These are phyloP conservation scores for Gallinago stenura DNA, from an alignment of 2,797 vertebrate species.

Conservation along the genomic window DNA sequence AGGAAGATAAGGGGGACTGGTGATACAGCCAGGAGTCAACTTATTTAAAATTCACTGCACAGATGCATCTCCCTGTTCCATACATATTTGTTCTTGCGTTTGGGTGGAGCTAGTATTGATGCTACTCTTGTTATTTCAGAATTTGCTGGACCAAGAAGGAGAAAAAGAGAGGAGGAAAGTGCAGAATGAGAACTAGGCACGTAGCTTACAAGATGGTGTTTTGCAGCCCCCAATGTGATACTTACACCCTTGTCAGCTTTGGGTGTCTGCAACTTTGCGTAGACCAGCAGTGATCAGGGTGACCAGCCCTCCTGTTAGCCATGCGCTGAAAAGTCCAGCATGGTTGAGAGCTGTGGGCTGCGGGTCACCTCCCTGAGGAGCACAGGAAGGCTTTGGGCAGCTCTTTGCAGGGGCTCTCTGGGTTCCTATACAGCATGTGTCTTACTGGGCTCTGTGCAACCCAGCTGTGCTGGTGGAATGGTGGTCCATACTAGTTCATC, in stretches of 20 bases:
- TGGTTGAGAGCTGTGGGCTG: not conserved
- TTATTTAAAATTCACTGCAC: not conserved
- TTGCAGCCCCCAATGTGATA: not conserved
- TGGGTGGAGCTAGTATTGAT: not conserved
- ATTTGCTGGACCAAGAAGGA: not conserved
- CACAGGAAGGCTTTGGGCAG: not conserved
- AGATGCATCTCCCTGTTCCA: not conserved
- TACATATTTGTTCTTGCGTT: not conserved
- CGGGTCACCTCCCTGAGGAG: not conserved
- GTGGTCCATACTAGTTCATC: not conserved
- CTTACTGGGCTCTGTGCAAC: not conserved
- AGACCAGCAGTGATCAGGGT: not conserved
- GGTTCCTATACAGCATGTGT: accelerated
- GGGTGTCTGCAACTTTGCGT: not conserved
- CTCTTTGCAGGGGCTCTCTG: not conserved
- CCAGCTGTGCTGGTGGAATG: not conserved
- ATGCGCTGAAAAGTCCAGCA: not conserved
- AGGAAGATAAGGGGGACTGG: not conserved
- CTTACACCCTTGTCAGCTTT: not conserved
- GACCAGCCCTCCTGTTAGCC: not conserved
- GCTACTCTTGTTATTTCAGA: not conserved
- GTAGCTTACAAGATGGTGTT: not conserved
- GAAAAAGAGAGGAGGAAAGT: not conserved
- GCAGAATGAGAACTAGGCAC: not conserved
- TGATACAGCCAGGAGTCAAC: not conserved